These are phyloP conservation scores for Miichthys miiuy DNA, from an alignment of 2,797 vertebrate species.

Conservation along the genomic window DNA sequence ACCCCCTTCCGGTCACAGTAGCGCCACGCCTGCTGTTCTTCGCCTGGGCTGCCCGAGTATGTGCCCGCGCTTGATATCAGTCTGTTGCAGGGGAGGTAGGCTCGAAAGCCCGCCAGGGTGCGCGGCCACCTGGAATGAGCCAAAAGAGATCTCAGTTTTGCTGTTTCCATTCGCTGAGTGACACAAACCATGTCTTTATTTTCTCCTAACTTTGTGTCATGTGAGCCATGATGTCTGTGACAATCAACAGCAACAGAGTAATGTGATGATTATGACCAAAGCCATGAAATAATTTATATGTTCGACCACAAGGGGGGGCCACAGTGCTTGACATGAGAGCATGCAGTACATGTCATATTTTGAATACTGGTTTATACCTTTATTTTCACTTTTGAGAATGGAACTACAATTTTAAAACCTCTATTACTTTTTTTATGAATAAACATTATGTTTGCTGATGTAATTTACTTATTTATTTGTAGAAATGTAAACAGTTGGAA, in stretches of 20 bases:
- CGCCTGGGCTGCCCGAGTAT: constrained; percentile 88
- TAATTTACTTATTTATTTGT: not conserved
- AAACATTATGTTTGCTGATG: not conserved
- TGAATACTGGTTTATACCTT: not conserved
- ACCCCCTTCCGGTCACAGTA: constrained; percentile 90
- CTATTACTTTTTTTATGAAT: not conserved
- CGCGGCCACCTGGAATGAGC: constrained; percentile 91
- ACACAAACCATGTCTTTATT: not conserved
- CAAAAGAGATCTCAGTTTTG: not conserved
- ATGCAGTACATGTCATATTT: not conserved
- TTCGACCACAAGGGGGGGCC: constrained; percentile 77
- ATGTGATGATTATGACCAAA: not conserved
- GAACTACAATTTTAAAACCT: not conserved
- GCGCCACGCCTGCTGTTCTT: constrained; percentile 93
- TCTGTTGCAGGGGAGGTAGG: constrained; percentile 91
- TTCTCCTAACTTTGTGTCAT: not conserved
- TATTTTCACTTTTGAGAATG: not conserved
- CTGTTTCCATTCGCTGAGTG: not conserved
- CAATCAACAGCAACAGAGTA: not conserved
- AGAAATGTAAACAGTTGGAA: not conserved
- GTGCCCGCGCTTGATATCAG: constrained; percentile 89
- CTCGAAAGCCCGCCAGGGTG: constrained; percentile 94
- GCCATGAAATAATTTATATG: not conserved
- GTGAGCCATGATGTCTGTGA: not conserved
- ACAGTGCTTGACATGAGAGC: constrained; percentile 20